Conservation (phyloP, 2,113 vertebrate species). For the Montifringilla adamsi region DNA sequence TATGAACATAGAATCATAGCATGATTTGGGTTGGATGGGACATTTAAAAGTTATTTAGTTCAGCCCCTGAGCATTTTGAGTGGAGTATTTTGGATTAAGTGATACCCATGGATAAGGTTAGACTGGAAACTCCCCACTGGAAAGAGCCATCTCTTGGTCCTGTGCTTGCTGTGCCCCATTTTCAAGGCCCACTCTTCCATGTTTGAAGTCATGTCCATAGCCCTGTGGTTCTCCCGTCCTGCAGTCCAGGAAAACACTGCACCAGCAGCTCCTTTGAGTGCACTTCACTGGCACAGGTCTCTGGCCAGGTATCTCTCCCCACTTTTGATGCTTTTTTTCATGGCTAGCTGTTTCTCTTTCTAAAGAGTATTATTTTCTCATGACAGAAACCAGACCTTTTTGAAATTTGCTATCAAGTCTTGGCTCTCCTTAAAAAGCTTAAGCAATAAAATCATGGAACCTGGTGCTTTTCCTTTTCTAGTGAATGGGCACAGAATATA, state of each 20-base stretch:
- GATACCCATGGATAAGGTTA: neutral
- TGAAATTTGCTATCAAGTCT: conserved; percentile 22
- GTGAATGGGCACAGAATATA: neutral
- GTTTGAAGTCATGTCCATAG: neutral
- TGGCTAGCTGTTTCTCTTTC: neutral
- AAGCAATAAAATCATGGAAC: neutral
- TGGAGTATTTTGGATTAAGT: neutral
- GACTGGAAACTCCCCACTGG: neutral
- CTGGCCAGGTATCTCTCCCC: neutral
- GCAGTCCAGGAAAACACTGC: neutral
- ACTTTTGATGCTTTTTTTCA: neutral
- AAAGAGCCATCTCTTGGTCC: neutral
- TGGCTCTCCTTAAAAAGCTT: neutral
- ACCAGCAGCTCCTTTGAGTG: neutral
- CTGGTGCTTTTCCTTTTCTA: neutral
- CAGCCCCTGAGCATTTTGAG: neutral
- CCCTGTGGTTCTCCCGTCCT: neutral
- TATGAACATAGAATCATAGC: neutral
- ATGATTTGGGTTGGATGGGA: neutral
- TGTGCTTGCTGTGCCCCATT: neutral
- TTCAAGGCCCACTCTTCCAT: neutral
- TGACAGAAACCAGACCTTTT: neutral
- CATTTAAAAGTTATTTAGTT: neutral
- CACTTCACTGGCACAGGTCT: neutral
- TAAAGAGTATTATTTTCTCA: neutral